Base-by-base conservation (phyloP, 2,113 vertebrate species). In the Centrocercus urophasianus region DNA sequence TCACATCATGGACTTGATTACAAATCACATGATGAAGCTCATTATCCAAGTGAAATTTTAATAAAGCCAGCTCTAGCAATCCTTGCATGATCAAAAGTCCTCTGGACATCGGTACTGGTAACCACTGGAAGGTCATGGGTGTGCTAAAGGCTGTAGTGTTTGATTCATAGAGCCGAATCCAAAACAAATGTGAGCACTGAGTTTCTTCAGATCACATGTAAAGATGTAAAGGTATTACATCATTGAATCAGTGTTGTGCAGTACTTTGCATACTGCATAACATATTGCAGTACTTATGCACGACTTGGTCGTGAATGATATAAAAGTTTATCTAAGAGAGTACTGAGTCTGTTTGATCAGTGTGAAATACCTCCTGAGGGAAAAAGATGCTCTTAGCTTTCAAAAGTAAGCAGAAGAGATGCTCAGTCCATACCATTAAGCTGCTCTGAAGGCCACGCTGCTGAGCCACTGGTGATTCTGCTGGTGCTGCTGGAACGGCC, bases 371-470 rank as follows among this genome's bases (percentile, higher is more conserved):
- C 13, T 83, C 48, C 25, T 74, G 54, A 28, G 32, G 56, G 45
- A 77, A 93, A 94, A 96, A 92, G 77, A 64, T 79, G 54, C 36
- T 20, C 57, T 38, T 87, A 87, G 80, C 47, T 88, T 82, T 90
- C 32, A 64, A 64, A 80, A 92, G 73, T 54, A 73, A 86, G 81
- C 61, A 82, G 59, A 90, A 72, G 89, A 86, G 48, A 57, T 86
- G n/a, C 28, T 57, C 66, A 85, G 95, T 45, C 63, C 50, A 18
- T 72, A 36, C 50, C 27, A 10, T 43, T 63, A 85, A 27, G 24
- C 36, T 18, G 11, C 57, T 74, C 50, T 82, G 71, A 75, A 57
- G 28, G 2, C 6, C 19, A 18, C 4, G 0, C 0, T 7, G 70
- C 73, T 81, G 54, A 93, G 74, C 71, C 7, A 9, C 72, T 83